phyloP scores from a whole-genome alignment of 2,113 vertebrate genomes.

The Perca fluviatilis region DNA sequence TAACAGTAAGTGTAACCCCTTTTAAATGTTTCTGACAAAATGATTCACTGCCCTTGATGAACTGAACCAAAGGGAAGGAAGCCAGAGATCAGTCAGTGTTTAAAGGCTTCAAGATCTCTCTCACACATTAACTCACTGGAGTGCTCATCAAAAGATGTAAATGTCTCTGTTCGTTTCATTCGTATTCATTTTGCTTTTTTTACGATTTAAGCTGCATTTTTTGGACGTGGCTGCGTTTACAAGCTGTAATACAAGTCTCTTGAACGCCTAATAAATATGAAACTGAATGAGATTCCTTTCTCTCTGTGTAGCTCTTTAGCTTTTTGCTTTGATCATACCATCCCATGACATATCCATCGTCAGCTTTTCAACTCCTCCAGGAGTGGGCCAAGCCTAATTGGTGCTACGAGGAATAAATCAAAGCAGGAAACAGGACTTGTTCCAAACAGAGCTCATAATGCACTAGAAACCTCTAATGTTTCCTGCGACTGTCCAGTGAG shows the following conservation, averaged over 20 bases:
- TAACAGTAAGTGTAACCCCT: conserved; percentile 48
- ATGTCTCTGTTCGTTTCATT: conserved; percentile 76
- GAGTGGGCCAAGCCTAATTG: conserved; percentile 82
- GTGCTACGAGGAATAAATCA: conserved; percentile 83
- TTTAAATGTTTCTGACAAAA: conserved; percentile 59
- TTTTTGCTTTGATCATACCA: conserved; percentile 80
- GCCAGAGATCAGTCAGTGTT: conserved; percentile 69
- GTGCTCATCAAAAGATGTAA: conserved; percentile 71
- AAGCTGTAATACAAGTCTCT: conserved; percentile 77
- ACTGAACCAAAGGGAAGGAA: conserved; percentile 60
- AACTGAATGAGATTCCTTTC: conserved; percentile 73
- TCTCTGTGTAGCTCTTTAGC: conserved; percentile 59
- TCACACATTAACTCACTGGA: conserved; percentile 74
- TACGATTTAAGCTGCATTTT: conserved; percentile 75
- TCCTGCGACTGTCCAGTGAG: conserved; percentile 62
- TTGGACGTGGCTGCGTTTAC: conserved; percentile 66
- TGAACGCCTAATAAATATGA: conserved; percentile 82
- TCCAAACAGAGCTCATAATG: conserved; percentile 78
- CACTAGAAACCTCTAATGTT: conserved; percentile 66
- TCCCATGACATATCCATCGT: conserved; percentile 83
- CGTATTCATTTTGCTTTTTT: conserved; percentile 73
- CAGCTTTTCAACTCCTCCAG: conserved; percentile 79
- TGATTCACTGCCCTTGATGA: conserved; percentile 73
- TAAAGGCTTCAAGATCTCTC: conserved; percentile 65
- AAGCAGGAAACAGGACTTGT: conserved; percentile 78